These are phyloP conservation scores for Notolepis coatsorum DNA, from an alignment of 2,797 vertebrate species.

Conservation along the genomic window DNA sequence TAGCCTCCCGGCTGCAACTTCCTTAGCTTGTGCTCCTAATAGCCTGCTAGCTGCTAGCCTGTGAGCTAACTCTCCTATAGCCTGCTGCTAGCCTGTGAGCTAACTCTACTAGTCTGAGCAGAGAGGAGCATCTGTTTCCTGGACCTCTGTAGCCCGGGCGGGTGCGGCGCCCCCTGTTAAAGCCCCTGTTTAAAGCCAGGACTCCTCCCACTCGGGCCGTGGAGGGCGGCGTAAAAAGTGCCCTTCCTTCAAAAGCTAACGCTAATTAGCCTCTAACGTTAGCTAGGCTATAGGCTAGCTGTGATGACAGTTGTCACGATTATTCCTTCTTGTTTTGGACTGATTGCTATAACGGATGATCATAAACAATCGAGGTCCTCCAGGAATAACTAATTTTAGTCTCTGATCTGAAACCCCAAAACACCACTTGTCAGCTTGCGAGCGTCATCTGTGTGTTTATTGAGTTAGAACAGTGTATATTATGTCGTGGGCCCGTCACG, in stretches of 20 bases:
- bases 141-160: neutral
- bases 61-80: constrained; percentile 3
- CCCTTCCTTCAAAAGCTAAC: no score
- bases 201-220: no score
- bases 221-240: neutral
- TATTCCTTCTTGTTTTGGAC: no score
- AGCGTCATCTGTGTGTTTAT: neutral
- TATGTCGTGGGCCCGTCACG: constrained; percentile 69
- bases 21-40: constrained; percentile 64
- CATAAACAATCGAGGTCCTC: no score
- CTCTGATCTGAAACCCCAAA: neutral
- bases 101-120: neutral
- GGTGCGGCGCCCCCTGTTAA: neutral
- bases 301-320: no score
- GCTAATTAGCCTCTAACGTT: no score
- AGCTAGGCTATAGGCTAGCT: no score
- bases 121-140: neutral
- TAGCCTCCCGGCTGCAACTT: constrained; percentile 64
- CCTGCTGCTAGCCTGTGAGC: neutral
- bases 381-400: neutral
- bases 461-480: neutral
- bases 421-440: neutral
- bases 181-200: neutral
- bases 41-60: constrained; percentile 45
- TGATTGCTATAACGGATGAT: no score